Base-by-base conservation (phyloP, 2,888 invertebrate species). In the Serripes groenlandicus region DNA sequence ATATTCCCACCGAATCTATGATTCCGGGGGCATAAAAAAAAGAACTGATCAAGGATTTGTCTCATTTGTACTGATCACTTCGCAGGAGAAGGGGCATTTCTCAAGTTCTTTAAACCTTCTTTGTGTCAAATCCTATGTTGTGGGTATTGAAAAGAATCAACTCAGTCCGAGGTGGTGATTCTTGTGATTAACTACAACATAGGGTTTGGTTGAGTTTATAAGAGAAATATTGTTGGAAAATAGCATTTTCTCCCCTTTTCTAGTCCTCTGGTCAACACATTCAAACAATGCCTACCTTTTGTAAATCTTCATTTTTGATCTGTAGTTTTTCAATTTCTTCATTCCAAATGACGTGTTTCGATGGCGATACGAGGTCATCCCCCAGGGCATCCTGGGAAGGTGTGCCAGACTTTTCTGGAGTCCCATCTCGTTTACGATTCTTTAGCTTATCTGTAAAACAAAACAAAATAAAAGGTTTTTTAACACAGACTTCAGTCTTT, bases 271-370 rank as follows among this genome's bases (percentile, higher is more conserved):
- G 26, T 15, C 0, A 11, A 26, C 18, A 21, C 49, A 18, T 18
- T 62, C 15, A 42, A 68, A 49, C 32, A 49, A 42, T 42, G 28
- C 73, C 66, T 75, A 94, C 94, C 89, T 93, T 93, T 52, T 85
- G 81, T n/a, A 94, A 90, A 34, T 93, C 93, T 37, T 94, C 94
- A n/a, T 91, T 85, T 75, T 93, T 94, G 68, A 94, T 93, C 78
- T 92, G 92, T 26, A 94, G 89, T 42, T 90, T 90, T 42, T 92
- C 93, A 70, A 94, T 93, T 78, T 94, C 94, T 71, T 94, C 94
- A 78, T 93, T 92, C 90, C 93, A 93, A 75, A 94, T 92, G 73
- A 93, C 91, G 78, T 92, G 89, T 34, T 89, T 87, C 0, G 89
- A 80, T 11, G 88, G 88, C 21, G 89, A 86, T 23, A 64, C 60